Evolutionary conservation across 2,888 invertebrate species (phyloP).

Genomic region (Lamellibrachia satsuma): DNA sequence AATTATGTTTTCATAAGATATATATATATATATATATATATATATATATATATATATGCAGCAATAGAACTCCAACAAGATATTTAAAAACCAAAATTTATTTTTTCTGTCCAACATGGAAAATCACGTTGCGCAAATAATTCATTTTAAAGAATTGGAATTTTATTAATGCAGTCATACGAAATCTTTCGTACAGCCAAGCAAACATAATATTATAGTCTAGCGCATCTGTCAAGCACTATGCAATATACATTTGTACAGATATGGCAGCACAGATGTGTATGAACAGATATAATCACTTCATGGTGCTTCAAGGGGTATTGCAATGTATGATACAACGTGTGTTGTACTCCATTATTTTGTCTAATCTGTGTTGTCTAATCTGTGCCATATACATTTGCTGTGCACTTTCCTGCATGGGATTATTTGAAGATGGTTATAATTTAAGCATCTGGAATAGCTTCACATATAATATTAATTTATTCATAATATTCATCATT

Average conservation of each 20-base stretch:
- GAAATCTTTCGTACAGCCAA: neutral
- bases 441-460: neutral
- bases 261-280: neutral
- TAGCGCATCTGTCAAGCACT: neutral
- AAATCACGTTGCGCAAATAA: neutral
- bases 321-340: neutral
- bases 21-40: too few species aligned
- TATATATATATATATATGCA: too few species aligned
- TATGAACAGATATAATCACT: neutral
- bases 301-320: neutral
- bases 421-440: neutral
- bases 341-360: neutral
- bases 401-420: neutral
- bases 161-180: neutral
- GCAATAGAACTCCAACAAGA: too few species aligned
- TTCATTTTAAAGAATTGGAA: neutral
- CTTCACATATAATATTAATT: neutral
- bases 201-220: neutral
- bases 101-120: neutral
- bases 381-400: neutral
- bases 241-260: neutral
- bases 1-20: neutral
- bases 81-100: neutral
- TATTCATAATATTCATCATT: neutral
- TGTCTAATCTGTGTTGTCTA: neutral